These are phyloP conservation scores for Triplophysa bombifrons DNA, from an alignment of 2,797 vertebrate species.

Conservation along the genomic window DNA sequence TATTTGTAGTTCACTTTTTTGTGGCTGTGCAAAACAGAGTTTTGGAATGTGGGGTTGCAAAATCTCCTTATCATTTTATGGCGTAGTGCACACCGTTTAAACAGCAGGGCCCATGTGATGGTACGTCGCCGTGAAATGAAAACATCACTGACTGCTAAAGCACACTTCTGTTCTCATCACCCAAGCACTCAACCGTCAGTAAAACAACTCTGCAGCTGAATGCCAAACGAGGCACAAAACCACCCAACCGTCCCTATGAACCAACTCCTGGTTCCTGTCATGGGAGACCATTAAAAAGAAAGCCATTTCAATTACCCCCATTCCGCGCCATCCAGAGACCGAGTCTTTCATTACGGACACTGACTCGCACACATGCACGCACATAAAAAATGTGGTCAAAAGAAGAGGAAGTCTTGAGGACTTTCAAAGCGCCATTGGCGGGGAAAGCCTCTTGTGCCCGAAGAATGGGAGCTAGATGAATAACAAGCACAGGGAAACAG, in stretches of 20 bases:
- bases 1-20: neutral
- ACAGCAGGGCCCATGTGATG: neutral
- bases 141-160: constrained; percentile 33
- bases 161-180: constrained; percentile 22
- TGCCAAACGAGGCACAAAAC: constrained; percentile 39
- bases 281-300: constrained; percentile 70
- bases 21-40: too few species aligned
- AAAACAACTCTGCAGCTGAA: constrained; percentile 19
- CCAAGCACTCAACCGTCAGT: constrained; percentile 3
- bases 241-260: constrained; percentile 43
- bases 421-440: constrained; percentile 65
- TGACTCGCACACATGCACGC: constrained; percentile 59
- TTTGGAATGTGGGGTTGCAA: neutral
- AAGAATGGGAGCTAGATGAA: constrained; percentile 74
- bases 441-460: constrained; percentile 72
- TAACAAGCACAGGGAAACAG: constrained; percentile 66
- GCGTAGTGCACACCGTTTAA: neutral
- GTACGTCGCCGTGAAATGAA: constrained; percentile 12
- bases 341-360: constrained; percentile 55
- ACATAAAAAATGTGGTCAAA: constrained; percentile 67
- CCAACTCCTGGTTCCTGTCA: constrained; percentile 58
- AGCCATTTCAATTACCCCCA: constrained; percentile 70
- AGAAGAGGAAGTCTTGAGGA: constrained; percentile 77
- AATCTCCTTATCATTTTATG: neutral
- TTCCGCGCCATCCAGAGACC: constrained; percentile 60